Conservation (phyloP, 2,113 vertebrate genomes). For the Hydrolagus affinis region DNA sequence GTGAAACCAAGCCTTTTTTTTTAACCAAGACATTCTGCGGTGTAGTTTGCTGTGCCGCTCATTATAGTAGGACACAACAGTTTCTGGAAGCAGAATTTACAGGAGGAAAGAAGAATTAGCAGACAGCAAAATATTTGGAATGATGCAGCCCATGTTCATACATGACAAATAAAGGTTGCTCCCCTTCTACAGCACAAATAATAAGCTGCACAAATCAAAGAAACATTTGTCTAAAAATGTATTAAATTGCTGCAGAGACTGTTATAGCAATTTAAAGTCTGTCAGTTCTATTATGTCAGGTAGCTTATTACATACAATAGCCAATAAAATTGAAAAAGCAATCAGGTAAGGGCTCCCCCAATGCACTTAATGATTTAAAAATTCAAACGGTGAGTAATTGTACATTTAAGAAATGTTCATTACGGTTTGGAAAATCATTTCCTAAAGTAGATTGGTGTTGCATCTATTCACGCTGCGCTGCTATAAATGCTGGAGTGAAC, state of each 20-base stretch:
- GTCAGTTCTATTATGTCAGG: neutral
- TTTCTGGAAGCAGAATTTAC: neutral
- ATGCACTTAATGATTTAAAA: neutral
- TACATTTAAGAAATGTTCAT: slow-evolving; percentile 43
- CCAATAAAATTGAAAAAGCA: slow-evolving; percentile 27
- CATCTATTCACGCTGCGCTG: slow-evolving; percentile 41
- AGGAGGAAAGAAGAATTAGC: neutral
- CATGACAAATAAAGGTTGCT: neutral
- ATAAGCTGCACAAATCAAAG: neutral
- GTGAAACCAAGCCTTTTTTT: neutral
- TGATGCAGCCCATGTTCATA: neutral
- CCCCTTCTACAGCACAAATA: neutral
- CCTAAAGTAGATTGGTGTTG: slow-evolving; percentile 41
- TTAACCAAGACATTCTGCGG: neutral
- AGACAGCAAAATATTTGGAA: neutral
- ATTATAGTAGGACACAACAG: neutral
- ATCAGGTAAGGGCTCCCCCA: neutral
- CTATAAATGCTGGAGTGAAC: slow-evolving; percentile 47
- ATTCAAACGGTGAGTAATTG: slow-evolving; percentile 39
- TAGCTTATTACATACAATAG: slow-evolving; percentile 1
- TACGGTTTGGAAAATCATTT: slow-evolving; percentile 50
- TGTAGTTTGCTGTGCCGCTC: neutral
- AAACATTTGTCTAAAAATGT: neutral
- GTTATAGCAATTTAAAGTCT: neutral
- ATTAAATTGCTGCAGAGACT: neutral